Evolutionary conservation across 2,888 invertebrate genomes (phyloP).

Genomic region (Phengaris arion): DNA sequence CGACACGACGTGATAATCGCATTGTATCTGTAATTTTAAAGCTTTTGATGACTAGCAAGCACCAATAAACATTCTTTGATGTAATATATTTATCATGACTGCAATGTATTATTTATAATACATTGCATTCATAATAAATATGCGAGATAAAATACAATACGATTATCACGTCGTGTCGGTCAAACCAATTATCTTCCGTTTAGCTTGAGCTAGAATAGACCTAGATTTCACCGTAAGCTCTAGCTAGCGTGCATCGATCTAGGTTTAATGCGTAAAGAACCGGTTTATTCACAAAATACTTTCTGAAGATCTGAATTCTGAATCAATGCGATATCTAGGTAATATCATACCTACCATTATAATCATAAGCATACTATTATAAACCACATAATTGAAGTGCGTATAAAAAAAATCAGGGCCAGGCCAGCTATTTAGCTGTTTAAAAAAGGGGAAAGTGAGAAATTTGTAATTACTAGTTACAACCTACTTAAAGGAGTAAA

Average conservation of each 20-base stretch:
- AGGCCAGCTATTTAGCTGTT: too few relatives aligned
- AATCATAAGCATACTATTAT: too few relatives aligned
- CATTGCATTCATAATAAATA: background rate
- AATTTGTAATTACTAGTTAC: too few relatives aligned
- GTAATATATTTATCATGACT: background rate
- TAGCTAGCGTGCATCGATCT: conserved; percentile 2
- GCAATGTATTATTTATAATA: too few relatives aligned
- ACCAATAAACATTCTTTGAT: too few relatives aligned
- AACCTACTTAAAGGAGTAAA: too few relatives aligned
- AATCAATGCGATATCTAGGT: background rate
- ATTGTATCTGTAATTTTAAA: background rate
- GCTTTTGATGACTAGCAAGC: too few relatives aligned
- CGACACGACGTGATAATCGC: background rate
- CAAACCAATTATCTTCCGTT: conserved; percentile 2
- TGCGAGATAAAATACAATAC: too few relatives aligned
- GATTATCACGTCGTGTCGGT: background rate
- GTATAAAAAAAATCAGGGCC: too few relatives aligned
- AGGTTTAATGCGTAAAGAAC: background rate
- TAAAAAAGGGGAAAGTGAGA: too few relatives aligned
- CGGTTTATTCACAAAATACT: conserved; percentile 4
- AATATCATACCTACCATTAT: background rate
- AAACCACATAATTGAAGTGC: too few relatives aligned
- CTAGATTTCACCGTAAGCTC: conserved; percentile 6
- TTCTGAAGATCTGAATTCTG: background rate
- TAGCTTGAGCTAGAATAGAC: background rate